Conservation (phyloP, 64 coral and sea anemone species). For the Montipora capricornis region DNA sequence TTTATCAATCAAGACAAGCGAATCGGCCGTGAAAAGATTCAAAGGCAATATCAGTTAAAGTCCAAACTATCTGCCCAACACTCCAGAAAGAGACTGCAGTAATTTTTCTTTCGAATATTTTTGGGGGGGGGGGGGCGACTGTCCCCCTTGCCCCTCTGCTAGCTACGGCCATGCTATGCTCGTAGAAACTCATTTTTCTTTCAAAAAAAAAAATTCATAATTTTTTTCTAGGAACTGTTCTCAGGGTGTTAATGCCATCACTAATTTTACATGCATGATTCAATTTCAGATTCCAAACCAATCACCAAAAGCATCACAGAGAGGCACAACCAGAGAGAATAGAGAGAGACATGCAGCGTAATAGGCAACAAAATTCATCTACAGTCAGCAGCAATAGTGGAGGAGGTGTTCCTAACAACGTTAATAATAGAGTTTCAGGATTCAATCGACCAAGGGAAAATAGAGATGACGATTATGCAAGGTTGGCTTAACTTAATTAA, state of each 20-base stretch:
- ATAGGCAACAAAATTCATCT: slow-evolving; percentile 7
- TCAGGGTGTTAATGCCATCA: not conserved
- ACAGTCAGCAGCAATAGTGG: not conserved
- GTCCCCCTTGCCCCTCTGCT: no score
- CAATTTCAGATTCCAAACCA: slow-evolving; percentile 12
- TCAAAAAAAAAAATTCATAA: no score
- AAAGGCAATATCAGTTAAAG: no score
- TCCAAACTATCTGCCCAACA: no score
- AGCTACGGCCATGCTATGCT: no score
- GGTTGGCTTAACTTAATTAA: not conserved
- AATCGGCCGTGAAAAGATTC: no score
- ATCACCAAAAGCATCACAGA: slow-evolving; percentile 11
- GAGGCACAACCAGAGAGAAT: slow-evolving; percentile 1
- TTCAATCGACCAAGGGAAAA: slow-evolving; percentile 45
- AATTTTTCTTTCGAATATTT: no score
- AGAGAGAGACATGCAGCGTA: slow-evolving; percentile 19
- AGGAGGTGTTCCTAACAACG: not conserved
- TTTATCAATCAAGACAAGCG: no score
- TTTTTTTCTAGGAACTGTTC: not conserved
- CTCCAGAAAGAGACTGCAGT: no score
- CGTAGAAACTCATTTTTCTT: no score
- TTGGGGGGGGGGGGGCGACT: no score
- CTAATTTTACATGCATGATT: not conserved
- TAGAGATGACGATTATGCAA: slow-evolving; percentile 63
- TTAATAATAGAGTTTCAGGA: slow-evolving; percentile 23